A percentile compares a stretch with the other conserved stretches of the same genome.
These are phyloP conservation scores for Eupithecia dodoneata DNA, from an alignment of 2,888 invertebrate genomes.

Conservation along the genomic window DNA sequence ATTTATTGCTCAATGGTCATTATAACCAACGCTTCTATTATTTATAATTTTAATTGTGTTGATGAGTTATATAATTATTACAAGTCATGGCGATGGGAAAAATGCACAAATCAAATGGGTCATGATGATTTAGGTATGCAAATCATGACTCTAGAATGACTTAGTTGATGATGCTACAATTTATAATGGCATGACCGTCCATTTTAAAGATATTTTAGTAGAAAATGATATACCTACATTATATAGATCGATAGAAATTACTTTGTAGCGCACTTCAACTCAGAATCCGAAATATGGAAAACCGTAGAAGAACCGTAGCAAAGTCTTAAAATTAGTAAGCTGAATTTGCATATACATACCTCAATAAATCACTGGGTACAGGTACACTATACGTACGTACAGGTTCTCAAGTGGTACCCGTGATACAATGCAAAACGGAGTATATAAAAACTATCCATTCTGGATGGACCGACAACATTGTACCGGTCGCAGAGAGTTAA, in stretches of 20 bases:
- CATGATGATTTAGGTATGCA: slow-evolving; percentile 6
- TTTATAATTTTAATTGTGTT: background rate
- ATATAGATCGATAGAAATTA: background rate
- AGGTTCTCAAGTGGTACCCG: background rate
- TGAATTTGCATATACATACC: too few relatives aligned
- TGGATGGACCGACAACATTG: background rate
- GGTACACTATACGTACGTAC: too few relatives aligned
- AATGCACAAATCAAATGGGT: slow-evolving; percentile 5
- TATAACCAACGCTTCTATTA: background rate
- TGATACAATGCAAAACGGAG: background rate
- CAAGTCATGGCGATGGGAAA: slow-evolving; percentile 5
- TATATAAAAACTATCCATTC: background rate
- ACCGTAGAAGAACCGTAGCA: too few relatives aligned
- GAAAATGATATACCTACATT: background rate
- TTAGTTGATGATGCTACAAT: background rate
- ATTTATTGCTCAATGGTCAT: background rate
- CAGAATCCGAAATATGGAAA: background rate
- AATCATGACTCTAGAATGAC: background rate
- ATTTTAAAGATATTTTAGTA: background rate
- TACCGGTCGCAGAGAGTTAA: background rate
- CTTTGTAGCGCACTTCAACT: background rate
- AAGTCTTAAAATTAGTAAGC: too few relatives aligned
- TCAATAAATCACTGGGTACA: background rate
- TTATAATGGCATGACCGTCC: background rate
- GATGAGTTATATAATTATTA: background rate